phyloP scores from a whole-genome alignment of 2,888 invertebrate genomes.

The Lycia hirtaria region DNA sequence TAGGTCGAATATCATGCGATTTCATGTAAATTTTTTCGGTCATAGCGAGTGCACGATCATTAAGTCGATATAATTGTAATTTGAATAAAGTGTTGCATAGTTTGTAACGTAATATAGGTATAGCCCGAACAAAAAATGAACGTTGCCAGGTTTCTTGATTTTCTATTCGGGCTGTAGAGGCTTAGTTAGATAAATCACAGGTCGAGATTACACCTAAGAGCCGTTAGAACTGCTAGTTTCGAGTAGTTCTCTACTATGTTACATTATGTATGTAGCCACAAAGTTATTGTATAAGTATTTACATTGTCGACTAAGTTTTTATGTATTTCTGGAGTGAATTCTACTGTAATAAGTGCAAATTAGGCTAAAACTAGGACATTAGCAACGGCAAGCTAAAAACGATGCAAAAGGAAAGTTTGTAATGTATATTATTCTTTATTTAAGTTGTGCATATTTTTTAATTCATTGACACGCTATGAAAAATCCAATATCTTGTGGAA shows the following conservation, averaged over 20 bases:
- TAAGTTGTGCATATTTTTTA: too few species aligned
- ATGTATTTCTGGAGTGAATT: slow-evolving; percentile 12
- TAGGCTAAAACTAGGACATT: slow-evolving; percentile 8
- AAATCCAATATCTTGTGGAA: too few species aligned
- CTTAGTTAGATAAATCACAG: slow-evolving; percentile 31
- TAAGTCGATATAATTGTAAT: slow-evolving; percentile 20
- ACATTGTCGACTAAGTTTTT: slow-evolving; percentile 1
- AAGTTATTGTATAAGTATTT: slow-evolving; percentile 2
- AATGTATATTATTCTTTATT: too few species aligned
- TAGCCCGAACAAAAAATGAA: slow-evolving; percentile 12
- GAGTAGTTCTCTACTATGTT: slow-evolving; percentile 20
- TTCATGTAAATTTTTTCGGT: slow-evolving; percentile 23
- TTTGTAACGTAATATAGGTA: slow-evolving; percentile 18
- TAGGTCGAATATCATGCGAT: slow-evolving; percentile 9
- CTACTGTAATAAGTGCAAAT: slow-evolving; percentile 18
- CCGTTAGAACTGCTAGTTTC: slow-evolving; percentile 33
- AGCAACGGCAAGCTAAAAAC: not conserved
- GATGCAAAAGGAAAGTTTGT: not conserved
- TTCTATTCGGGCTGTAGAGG: slow-evolving; percentile 24
- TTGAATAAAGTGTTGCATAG: slow-evolving; percentile 25
- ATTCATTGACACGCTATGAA: too few species aligned
- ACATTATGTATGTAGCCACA: slow-evolving; percentile 14
- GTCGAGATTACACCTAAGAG: slow-evolving; percentile 22
- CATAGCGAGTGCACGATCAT: slow-evolving; percentile 4
- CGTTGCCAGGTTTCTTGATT: slow-evolving; percentile 8